Conservation (phyloP, 2,888 invertebrate species). For the Acrobasis suavella region DNA sequence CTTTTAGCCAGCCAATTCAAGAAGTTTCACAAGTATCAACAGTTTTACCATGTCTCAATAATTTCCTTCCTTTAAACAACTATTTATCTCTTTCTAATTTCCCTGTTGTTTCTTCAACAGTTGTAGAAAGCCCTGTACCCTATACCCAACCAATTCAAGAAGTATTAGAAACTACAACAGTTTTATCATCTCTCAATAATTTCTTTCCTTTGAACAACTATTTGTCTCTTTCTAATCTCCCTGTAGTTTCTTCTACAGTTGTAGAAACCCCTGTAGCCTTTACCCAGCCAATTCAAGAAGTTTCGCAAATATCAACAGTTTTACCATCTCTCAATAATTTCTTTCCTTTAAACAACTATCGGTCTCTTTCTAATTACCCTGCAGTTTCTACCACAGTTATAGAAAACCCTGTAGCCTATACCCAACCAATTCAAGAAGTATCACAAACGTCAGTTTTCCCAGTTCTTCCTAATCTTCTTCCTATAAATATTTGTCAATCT, state of each 20-base stretch:
- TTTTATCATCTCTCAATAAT: neutral
- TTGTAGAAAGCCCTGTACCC: slow-evolving; percentile 5
- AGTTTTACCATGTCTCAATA: neutral
- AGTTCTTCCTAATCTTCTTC: no score
- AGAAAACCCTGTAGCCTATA: slow-evolving; percentile 11
- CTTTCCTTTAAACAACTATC: neutral
- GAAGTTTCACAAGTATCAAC: neutral
- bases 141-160: slow-evolving; percentile 1
- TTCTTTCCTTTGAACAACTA: no score
- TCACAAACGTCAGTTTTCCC: neutral
- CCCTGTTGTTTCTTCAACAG: neutral
- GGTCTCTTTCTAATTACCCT: neutral
- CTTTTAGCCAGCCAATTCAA: slow-evolving; percentile 5
- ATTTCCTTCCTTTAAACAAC: no score
- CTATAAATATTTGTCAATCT: no score
- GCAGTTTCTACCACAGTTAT: neutral
- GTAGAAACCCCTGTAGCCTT: slow-evolving; percentile 8
- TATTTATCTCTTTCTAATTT: no score
- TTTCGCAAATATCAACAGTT: neutral
- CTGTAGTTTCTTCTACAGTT: no score
- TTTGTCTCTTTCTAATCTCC: no score
- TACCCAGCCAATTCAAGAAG: slow-evolving; percentile 1
- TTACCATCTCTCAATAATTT: neutral
- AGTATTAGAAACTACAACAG: neutral
- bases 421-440: neutral